phyloP scores from a whole-genome alignment of 2,888 invertebrate genomes.

The Cheilosia impressa region DNA sequence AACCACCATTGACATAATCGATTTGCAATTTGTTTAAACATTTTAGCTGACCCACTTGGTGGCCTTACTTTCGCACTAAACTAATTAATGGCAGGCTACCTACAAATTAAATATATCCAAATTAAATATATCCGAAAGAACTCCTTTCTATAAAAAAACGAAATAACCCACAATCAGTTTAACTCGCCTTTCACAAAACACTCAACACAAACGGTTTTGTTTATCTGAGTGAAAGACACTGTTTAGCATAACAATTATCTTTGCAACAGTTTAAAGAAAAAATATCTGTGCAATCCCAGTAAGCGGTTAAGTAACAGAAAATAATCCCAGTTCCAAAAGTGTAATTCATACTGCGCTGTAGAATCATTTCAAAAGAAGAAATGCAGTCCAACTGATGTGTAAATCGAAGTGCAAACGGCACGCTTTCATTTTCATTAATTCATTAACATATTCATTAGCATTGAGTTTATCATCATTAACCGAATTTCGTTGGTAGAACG shows the following conservation, averaged over 20 bases:
- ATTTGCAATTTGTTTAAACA: too few species aligned
- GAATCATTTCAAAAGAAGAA: background rate
- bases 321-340: background rate
- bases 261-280: background rate
- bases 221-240: slow-evolving; percentile 2
- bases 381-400: background rate
- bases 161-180: background rate
- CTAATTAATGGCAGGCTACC: background rate
- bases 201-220: background rate
- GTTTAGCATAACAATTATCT: background rate
- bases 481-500: slow-evolving; percentile 10
- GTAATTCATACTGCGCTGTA: background rate
- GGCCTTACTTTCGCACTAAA: background rate
- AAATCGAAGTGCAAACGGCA: slow-evolving; percentile 6
- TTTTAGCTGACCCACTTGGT: too few species aligned
- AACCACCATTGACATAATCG: too few species aligned
- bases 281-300: background rate
- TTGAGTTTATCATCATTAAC: slow-evolving; percentile 12
- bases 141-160: background rate
- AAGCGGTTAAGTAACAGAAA: background rate
- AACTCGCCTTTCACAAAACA: background rate
- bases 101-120: background rate
- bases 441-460: background rate
- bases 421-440: slow-evolving; percentile 28
- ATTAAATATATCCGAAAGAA: background rate